These are phyloP conservation scores for Chiloscyllium plagiosum DNA, from an alignment of 2,113 vertebrate species.

Conservation along the genomic window DNA sequence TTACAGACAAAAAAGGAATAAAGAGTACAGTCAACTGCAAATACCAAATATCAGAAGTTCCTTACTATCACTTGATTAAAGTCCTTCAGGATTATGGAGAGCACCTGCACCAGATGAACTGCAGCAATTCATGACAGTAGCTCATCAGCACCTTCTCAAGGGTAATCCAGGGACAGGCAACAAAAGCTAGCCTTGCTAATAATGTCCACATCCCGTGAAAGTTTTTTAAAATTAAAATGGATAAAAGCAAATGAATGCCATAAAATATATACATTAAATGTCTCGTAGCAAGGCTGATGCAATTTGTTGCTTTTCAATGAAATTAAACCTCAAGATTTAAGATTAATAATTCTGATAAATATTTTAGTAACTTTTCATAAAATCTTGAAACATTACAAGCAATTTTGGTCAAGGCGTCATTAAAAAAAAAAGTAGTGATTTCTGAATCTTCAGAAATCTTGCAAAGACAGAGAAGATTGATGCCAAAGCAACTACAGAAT, in stretches of 20 bases:
- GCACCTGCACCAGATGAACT: not conserved
- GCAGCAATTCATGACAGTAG: not conserved
- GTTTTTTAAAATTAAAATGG: too few species aligned
- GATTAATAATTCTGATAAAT: not conserved
- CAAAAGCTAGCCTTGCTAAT: not conserved
- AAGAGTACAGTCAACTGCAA: not conserved
- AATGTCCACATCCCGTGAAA: not conserved
- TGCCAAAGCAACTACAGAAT: not conserved
- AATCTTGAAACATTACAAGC: not conserved
- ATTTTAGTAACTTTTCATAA: not conserved
- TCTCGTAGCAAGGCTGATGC: not conserved
- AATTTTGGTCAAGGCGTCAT: not conserved
- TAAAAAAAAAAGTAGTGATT: not conserved
- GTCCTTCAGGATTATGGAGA: not conserved
- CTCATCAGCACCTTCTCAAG: not conserved
- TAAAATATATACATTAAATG: not conserved
- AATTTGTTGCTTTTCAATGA: not conserved
- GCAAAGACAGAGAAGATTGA: not conserved
- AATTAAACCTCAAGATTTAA: not conserved
- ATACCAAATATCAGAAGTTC: not conserved
- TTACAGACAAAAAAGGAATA: not conserved
- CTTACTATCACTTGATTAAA: not conserved
- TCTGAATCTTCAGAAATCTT: not conserved
- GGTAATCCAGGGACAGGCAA: not conserved
- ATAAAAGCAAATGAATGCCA: too few species aligned